phyloP scores from a whole-genome alignment of 2,888 invertebrate genomes.

The Drosophila dives region DNA sequence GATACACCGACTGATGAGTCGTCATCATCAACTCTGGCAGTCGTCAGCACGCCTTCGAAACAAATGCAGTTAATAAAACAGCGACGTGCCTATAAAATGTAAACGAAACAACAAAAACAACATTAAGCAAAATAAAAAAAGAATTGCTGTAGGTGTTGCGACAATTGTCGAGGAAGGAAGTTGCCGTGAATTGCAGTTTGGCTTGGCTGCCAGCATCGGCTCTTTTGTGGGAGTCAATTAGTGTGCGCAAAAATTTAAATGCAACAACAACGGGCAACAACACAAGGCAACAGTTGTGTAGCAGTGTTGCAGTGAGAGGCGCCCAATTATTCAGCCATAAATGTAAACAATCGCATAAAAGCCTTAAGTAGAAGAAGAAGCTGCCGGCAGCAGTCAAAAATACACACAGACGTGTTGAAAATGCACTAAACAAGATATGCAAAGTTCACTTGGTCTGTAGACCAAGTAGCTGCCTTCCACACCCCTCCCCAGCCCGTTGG shows the following conservation, averaged over 20 bases:
- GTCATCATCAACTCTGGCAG: slow-evolving; percentile 17
- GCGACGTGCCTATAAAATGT: slow-evolving; percentile 42
- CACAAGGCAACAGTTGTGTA: slow-evolving; percentile 19
- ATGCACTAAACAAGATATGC: slow-evolving; percentile 65
- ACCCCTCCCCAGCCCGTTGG: neutral
- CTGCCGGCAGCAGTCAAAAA: slow-evolving; percentile 17
- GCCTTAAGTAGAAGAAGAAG: slow-evolving; percentile 64
- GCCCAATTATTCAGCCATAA: slow-evolving; percentile 81
- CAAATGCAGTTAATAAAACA: slow-evolving; percentile 52
- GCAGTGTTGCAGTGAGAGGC: slow-evolving; percentile 34
- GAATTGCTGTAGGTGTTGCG: slow-evolving; percentile 72
- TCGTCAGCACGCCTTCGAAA: slow-evolving; percentile 54
- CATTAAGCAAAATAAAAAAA: slow-evolving; percentile 13
- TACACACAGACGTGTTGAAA: slow-evolving; percentile 64
- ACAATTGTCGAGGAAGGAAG: slow-evolving; percentile 75
- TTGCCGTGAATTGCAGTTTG: slow-evolving; percentile 61
- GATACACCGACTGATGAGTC: slow-evolving; percentile 53
- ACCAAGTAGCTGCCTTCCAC: slow-evolving; percentile 2
- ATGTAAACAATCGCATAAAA: slow-evolving; percentile 80
- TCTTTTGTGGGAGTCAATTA: slow-evolving; percentile 76
- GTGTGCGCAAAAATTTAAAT: slow-evolving; percentile 65
- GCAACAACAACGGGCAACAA: slow-evolving; percentile 28
- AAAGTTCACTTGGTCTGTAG: slow-evolving; percentile 44
- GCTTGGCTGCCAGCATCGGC: slow-evolving; percentile 36
- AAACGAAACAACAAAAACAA: slow-evolving; percentile 15